These are phyloP conservation scores for Lucilia sericata DNA, from an alignment of 1,140 invertebrate genomes.

Conservation along the genomic window DNA sequence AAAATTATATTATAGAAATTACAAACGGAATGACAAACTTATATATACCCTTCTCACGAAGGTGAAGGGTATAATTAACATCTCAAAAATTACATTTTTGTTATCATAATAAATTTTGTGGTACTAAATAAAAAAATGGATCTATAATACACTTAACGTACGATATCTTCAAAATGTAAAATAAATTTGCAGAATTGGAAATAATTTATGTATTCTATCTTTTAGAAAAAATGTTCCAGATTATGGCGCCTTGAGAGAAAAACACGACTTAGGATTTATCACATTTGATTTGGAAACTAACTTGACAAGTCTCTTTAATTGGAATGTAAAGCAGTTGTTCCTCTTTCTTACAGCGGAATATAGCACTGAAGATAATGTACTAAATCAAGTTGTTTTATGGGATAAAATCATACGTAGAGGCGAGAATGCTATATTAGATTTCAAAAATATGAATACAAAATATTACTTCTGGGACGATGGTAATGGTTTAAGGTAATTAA, in stretches of 20 bases:
- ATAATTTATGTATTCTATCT: background rate
- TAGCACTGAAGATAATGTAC: constrained; percentile 86
- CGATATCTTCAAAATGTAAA: too few relatives aligned
- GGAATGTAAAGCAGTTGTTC: constrained; percentile 99
- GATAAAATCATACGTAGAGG: constrained; percentile 97
- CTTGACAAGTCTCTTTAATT: constrained; percentile 94
- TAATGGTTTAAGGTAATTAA: constrained; percentile 89
- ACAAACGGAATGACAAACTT: too few relatives aligned
- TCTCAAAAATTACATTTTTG: too few relatives aligned
- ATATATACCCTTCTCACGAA: too few relatives aligned
- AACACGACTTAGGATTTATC: constrained; percentile 94
- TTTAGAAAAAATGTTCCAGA: constrained; percentile 93
- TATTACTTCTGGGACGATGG: constrained; percentile 99
- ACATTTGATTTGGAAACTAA: constrained; percentile 96
- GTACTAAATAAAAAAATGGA: too few relatives aligned
- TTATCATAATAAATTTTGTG: too few relatives aligned
- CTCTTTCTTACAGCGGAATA: constrained; percentile 98
- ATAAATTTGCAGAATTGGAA: too few relatives aligned
- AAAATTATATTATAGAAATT: too few relatives aligned
- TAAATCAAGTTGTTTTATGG: constrained; percentile 97
- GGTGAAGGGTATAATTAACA: too few relatives aligned
- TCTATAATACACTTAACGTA: too few relatives aligned
- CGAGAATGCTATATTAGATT: constrained; percentile 90
- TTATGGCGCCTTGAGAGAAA: constrained; percentile 92
- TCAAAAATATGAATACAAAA: constrained; percentile 96